These are phyloP conservation scores for Telmatherina bonti DNA, from an alignment of 2,797 vertebrate genomes.

Conservation along the genomic window DNA sequence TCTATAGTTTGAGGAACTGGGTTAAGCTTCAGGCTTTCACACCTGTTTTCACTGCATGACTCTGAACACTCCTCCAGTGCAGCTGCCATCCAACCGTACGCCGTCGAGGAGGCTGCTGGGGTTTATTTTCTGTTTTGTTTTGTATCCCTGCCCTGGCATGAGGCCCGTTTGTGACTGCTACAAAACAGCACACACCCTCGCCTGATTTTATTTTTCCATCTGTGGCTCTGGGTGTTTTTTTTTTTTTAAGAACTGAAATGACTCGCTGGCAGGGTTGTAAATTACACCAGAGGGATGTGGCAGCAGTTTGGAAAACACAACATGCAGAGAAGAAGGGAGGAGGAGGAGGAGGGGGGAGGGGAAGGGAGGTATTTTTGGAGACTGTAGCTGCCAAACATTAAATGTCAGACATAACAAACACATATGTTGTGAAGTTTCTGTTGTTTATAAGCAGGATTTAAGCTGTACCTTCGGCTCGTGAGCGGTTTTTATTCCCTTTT, in stretches of 20 bases:
- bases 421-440: constrained; percentile 19
- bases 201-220: constrained; percentile 61
- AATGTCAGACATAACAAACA: constrained; percentile 53
- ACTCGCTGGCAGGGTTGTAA: constrained; percentile 36
- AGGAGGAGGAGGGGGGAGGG: not conserved
- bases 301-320: constrained; percentile 28
- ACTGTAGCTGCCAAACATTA: constrained; percentile 17
- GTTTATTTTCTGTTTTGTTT: constrained; percentile 8
- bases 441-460: constrained; percentile 38
- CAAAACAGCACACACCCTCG: constrained; percentile 59
- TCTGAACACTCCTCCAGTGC: not conserved
- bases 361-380: constrained; percentile 43
- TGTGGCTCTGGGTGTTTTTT: constrained; percentile 51
- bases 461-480: constrained; percentile 11
- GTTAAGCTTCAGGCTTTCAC: constrained; percentile 1
- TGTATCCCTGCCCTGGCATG: constrained; percentile 50
- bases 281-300: constrained; percentile 44
- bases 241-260: constrained; percentile 31
- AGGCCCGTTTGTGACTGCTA: constrained; percentile 65
- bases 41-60: constrained; percentile 32
- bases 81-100: constrained; percentile 26
- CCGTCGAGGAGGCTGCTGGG: constrained; percentile 49
- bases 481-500: not conserved
- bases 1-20: not conserved
- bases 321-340: not conserved